A percentile compares a stretch with the other conserved stretches of the same genome.
Conservation (phyloP, 2,888 invertebrate genomes). For the Petrophora chlorosata region DNA sequence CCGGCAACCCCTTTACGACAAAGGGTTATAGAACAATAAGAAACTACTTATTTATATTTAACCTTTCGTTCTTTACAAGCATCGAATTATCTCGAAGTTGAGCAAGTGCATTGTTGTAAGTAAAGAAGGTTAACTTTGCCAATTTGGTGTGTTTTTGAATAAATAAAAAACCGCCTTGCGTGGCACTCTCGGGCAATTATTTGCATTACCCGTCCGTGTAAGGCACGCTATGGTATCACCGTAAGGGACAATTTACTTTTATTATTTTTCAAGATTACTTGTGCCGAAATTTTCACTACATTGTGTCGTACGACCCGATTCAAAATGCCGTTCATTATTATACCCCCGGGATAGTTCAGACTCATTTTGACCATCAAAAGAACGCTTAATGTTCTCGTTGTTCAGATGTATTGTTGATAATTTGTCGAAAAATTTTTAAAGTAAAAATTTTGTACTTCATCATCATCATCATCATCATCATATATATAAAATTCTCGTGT, state of each 20-base stretch:
- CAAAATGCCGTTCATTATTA: not conserved
- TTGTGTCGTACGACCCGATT: not conserved
- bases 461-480: too few species aligned
- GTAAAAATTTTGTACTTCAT: not conserved
- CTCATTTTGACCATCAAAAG: slow-evolving; percentile 5
- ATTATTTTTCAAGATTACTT: slow-evolving; percentile 5
- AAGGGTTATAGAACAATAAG: slow-evolving; percentile 8
- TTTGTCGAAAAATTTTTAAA: not conserved
- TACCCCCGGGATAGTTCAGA: slow-evolving; percentile 6
- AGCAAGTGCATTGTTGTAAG: not conserved
- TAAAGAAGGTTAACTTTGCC: too few species aligned
- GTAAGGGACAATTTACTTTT: slow-evolving; percentile 7
- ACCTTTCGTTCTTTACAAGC: not conserved
- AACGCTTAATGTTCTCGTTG: slow-evolving; percentile 3
- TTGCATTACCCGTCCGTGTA: slow-evolving; percentile 16
- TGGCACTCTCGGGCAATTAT: slow-evolving; percentile 10
- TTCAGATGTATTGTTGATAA: slow-evolving; percentile 8
- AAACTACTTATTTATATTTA: slow-evolving; percentile 2
- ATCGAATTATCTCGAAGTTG: not conserved
- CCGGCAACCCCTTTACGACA: not conserved
- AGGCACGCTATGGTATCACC: slow-evolving; percentile 10
- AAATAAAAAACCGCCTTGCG: slow-evolving; percentile 7
- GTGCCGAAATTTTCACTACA: not conserved
- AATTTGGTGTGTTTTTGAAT: too few species aligned
- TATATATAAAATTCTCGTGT: too few species aligned